Base-by-base conservation (phyloP, 2,797 vertebrate species). In the Alcedo quadribrachys region DNA sequence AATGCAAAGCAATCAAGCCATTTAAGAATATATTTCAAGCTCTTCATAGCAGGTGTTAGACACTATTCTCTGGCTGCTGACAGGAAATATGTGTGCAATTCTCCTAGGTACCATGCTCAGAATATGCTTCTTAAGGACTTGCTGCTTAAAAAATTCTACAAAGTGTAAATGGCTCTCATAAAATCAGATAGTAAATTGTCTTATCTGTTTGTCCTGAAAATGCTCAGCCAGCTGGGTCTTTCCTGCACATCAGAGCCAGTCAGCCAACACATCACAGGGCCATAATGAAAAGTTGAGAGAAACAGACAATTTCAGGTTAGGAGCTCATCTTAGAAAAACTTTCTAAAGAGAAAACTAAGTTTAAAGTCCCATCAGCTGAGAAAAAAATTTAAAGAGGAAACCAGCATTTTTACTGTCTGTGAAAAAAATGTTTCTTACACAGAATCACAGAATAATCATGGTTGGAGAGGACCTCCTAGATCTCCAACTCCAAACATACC, bases 1-100 rank as follows among this genome's bases (percentile, higher is more conserved):
- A 91, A 96, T 71, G 81, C 84, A 89, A 55, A 93, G 93, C 81
- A 95, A 96, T 96, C 96, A 95, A 92, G 84, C 32, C 91, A 87
- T 93, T 93, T 96, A 95, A 92, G 90, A 95, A 90, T 91, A 87
- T 93, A 94, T 91, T 90, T 96, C 88, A 89, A 66, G 86, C 85
- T 91, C 79, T 85, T 92, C 90, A 62, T 81, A 91, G 93, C 95
- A 93, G 95, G 88, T 92, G 93, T 92, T 94, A 94, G 83, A 81
- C 77, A 70, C 82, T 45, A 12, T 93, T 96, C 85, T 92, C 55
- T 0, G n/a, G 48, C 92, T 96, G 91, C 87, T 96, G 89, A 96
- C 92, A 94, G 94, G 94, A 94, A 94, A 94, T 87, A 68, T 94
- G 91, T 77, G 76, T 81, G 90, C 81, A 95, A 83, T 92, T 93